phyloP scores from a whole-genome alignment of 64 coral and sea anemone species.

The Cladopsammia gracilis region DNA sequence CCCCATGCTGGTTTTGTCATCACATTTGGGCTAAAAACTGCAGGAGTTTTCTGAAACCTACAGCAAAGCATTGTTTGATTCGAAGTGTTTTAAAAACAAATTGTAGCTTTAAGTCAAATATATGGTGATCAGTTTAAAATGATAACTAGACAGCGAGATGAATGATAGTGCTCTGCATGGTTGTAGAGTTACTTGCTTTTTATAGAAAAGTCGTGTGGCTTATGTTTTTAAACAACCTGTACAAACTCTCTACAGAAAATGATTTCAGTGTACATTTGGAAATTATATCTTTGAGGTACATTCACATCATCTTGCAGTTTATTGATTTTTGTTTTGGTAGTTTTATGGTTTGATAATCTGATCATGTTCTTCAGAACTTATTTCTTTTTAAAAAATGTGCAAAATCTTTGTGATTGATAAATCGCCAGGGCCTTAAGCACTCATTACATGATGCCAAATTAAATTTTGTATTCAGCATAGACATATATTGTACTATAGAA shows the following conservation, averaged over 20 bases:
- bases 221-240: background rate
- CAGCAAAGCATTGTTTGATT: background rate
- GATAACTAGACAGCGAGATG: background rate
- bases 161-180: background rate
- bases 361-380: background rate
- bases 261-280: background rate
- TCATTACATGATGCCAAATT: background rate
- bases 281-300: background rate
- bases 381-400: no score
- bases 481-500: no score
- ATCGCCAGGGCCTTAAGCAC: background rate
- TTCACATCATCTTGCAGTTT: background rate
- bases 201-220: no score
- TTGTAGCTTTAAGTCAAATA: constrained; percentile 12
- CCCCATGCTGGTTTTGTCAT: background rate
- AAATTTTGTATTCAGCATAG: background rate
- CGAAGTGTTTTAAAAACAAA: constrained; percentile 18
- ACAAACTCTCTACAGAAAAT: background rate
- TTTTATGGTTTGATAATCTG: background rate
- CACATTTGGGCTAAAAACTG: background rate
- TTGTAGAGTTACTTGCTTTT: background rate
- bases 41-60: background rate
- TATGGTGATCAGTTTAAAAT: background rate
- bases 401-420: background rate
- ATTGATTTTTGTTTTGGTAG: background rate